Evolutionary conservation across 2,113 vertebrate genomes (phyloP).

Genomic region (Rattus norvegicus): DNA sequence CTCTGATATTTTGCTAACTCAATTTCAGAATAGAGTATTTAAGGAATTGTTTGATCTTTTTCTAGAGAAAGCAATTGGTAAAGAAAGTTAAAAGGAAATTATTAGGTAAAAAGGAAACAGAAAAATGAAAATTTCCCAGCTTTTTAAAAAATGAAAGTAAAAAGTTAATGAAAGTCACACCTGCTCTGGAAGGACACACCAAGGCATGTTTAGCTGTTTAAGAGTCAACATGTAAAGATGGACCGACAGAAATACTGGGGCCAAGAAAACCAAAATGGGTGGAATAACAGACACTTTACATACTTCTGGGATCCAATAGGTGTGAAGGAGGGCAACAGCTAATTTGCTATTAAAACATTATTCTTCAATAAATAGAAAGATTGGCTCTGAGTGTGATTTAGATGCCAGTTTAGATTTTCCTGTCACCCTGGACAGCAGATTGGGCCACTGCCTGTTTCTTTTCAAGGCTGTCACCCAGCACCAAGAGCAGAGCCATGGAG

Average conservation of each 20-base stretch:
- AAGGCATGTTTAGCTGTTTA: background rate
- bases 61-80: background rate
- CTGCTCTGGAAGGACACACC: background rate
- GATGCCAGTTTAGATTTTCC: background rate
- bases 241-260: background rate
- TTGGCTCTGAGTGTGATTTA: background rate
- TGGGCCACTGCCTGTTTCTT: too few relatives aligned
- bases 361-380: background rate
- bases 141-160: background rate
- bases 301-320: background rate
- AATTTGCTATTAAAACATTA: background rate
- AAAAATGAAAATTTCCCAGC: background rate
- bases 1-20: background rate
- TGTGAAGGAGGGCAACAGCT: background rate
- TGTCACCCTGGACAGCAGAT: background rate
- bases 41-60: background rate
- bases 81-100: background rate
- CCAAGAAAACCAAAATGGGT: background rate
- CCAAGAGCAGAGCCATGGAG: background rate
- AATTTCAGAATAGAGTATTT: background rate
- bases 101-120: background rate
- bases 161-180: background rate
- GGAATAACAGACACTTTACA: background rate
- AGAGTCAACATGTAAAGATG: background rate
- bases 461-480: background rate